phyloP scores from a whole-genome alignment of 2,113 vertebrate genomes.

The Rissa tridactyla region DNA sequence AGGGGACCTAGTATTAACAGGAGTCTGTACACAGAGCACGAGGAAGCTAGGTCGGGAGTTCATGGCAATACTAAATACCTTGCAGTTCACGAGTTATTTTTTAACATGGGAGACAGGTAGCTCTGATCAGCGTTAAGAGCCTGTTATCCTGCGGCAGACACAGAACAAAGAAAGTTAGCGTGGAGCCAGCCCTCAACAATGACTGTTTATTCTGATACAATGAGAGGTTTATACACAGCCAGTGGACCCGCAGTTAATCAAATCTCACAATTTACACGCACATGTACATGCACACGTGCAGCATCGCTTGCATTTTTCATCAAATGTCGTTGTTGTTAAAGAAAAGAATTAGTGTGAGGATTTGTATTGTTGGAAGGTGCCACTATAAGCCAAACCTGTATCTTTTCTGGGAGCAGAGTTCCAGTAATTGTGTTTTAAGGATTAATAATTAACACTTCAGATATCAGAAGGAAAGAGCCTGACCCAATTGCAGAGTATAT shows the following conservation, averaged over 20 bases:
- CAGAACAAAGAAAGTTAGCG: not conserved
- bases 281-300: not conserved
- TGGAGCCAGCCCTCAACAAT: not conserved
- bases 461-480: not conserved
- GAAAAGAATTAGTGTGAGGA: not conserved
- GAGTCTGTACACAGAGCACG: not conserved
- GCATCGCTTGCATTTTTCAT: not conserved
- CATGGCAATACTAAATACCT: not conserved
- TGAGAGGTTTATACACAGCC: not conserved
- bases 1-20: not conserved
- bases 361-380: not conserved
- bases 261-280: not conserved
- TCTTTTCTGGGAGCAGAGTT: not conserved
- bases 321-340: not conserved
- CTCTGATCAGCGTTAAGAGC: not conserved
- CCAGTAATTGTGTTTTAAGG: not conserved
- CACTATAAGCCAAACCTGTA: not conserved
- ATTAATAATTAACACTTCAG: slow-evolving; percentile 28
- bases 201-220: not conserved
- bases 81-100: not conserved
- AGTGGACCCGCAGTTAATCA: not conserved
- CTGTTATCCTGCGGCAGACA: not conserved
- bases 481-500: not conserved
- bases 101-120: not conserved
- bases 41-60: not conserved